Base-by-base conservation (phyloP, 2,113 vertebrate species). In the Talpa occidentalis region DNA sequence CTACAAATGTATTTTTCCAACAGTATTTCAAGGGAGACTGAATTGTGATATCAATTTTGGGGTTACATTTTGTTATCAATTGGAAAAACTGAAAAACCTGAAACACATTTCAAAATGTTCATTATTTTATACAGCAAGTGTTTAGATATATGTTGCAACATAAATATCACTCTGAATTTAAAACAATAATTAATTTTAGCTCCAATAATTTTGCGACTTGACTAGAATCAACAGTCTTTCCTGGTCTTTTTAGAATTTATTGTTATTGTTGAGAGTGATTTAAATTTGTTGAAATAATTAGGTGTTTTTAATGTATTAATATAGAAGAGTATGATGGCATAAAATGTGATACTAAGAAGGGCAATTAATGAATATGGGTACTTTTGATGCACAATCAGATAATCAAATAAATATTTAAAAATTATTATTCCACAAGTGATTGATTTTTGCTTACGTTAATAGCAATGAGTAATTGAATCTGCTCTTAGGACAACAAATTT, bases 381-480 rank as follows among this genome's bases (percentile, higher is more conserved):
- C 24, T 97, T 92, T 64, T 70, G 40, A 54, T 82, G 11, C 1
- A 62, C 59, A 91, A 37, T 4, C 11, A 74, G 40, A 87, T 77
- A 44, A 82, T 70, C 21, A 91, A 94, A 64, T 87, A 81, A 44
- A 89, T 80, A 93, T 88, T 90, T 93, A 2, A 52, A 93, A 79
- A 56, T 56, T 22, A 32, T 70, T 54, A 89, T 92, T 87, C 28
- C 49, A 56, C 10, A 83, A 77, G 35, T 89, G 40, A 93, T 94
- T 87, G 16, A 40, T 87, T 95, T 88, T 78, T 82, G 26, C 40
- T 85, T 94, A 67, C 22, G 37, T 93, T 91, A 93, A 84, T 83
- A 91, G 56, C 59, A 88, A 64, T 59, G 37, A 93, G 42, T 94
- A 76, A 88, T 37, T 80, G 35, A 74, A 67, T 73, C 28, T 90